A percentile compares a stretch with the other conserved stretches of the same genome.
Evolutionary conservation across 2,888 invertebrate genomes (phyloP).

Genomic region (Raillietiella orientalis): DNA sequence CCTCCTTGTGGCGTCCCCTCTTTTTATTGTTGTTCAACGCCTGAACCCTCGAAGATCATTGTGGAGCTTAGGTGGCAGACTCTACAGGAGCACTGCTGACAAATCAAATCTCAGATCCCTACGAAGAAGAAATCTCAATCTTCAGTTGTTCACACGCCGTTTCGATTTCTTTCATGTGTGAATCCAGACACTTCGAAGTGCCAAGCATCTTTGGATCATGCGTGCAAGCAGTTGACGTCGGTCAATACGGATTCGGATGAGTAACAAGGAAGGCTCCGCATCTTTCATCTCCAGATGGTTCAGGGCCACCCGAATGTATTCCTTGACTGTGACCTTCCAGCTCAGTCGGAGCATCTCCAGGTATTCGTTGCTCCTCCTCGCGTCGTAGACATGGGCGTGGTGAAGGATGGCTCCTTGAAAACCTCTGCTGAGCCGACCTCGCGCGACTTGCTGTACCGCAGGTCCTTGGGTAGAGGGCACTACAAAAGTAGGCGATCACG

Average conservation of each 20-base stretch:
- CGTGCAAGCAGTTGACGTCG: slow-evolving; percentile 39
- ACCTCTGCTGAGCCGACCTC: slow-evolving; percentile 20
- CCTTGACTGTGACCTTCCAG: slow-evolving; percentile 36
- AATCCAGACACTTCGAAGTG: too few relatives aligned
- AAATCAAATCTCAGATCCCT: too few relatives aligned
- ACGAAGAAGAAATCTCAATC: too few relatives aligned
- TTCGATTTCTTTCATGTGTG: too few relatives aligned
- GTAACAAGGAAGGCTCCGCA: slow-evolving; percentile 21
- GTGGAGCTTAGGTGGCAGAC: too few relatives aligned
- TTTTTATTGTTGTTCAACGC: too few relatives aligned
- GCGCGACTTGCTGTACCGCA: slow-evolving; percentile 22
- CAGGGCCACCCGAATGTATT: slow-evolving; percentile 18
- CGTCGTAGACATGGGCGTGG: slow-evolving; percentile 43
- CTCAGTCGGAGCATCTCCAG: slow-evolving; percentile 39
- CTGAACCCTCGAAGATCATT: too few relatives aligned
- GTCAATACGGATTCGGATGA: slow-evolving; percentile 36
- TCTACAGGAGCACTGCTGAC: too few relatives aligned
- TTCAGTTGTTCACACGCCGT: too few relatives aligned
- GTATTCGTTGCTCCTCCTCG: slow-evolving; percentile 36
- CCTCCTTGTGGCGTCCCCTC: too few relatives aligned
- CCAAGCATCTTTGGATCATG: too few relatives aligned
- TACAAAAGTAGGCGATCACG: slow-evolving; percentile 26
- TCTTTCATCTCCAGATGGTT: slow-evolving; percentile 17
- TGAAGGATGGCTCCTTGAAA: slow-evolving; percentile 34
- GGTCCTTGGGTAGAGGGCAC: slow-evolving; percentile 17